Evolutionary conservation across 2,797 vertebrate species (phyloP), one percentile per base, ranked within the genome.

Genomic region (Chloroceryle inda): DNA sequence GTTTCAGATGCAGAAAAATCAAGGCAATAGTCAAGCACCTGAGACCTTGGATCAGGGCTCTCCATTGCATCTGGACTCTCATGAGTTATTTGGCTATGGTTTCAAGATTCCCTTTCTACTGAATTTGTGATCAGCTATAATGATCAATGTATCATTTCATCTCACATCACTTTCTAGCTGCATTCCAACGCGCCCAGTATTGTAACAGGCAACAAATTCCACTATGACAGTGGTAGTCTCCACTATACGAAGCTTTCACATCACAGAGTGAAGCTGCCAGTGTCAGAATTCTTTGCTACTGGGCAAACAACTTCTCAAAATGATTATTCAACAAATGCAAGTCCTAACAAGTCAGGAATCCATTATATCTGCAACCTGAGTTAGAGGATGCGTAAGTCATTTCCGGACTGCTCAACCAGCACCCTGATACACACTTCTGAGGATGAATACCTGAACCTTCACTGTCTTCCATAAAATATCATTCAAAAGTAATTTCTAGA

Each of bases 201-300:
- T 10, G 11, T 11, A 66, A 27, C 3, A 76, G 26, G 23, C 8
- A 7, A 42, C 0, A 0, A 87, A 83, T 40, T 69, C 42, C 47
- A 73, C 21, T 31, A 3, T 2, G 45, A 29, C 0, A 2, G 35
- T 4, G 5, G 26, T 1, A 56, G 22, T 29, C 50, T 61, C 64
- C 33, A 64, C 26, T 29, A 45, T 5, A 29, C 4, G 66, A 53
- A 82, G 66, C 26, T 58, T 85, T 55, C 67, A 49, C 10, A 13
- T 35, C 27, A 58, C 6, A 52, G 27, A 73, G 0, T 17, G 52
- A 52, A 76, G 29, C 45, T 45, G 3, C 31, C 14, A 33, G 12
- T 7, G 14, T 11, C 58, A 75, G 12, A 84, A 69, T 33, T 68
- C 33, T 64, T 71, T 75, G 16, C 21, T 38, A 22, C 0, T 16